These are phyloP conservation scores for Theristicus caerulescens DNA, from an alignment of 2,113 vertebrate species.

Conservation along the genomic window DNA sequence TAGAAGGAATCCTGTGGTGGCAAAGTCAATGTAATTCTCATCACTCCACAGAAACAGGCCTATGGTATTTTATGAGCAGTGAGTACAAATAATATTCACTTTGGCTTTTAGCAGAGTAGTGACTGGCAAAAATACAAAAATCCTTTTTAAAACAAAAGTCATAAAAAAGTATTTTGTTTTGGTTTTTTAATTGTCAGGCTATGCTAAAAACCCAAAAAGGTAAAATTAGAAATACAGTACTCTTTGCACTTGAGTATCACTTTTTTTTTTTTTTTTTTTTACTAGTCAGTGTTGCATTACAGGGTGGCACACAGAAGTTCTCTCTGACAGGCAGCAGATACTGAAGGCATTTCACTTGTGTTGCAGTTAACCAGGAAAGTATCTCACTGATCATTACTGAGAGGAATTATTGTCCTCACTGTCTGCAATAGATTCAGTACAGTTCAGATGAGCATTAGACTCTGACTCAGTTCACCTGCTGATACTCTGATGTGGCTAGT, in stretches of 20 bases:
- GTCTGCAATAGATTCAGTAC: neutral
- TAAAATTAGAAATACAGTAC: neutral
- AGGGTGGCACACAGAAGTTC: neutral
- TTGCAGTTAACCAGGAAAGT: neutral
- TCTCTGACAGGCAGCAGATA: neutral
- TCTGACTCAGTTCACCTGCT: neutral
- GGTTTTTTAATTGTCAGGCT: neutral
- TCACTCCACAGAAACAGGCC: neutral
- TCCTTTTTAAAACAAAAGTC: neutral
- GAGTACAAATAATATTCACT: constrained; percentile 17
- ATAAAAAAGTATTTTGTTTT: neutral
- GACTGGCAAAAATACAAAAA: neutral
- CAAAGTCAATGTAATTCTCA: constrained; percentile 22
- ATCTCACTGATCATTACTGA: neutral
- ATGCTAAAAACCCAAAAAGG: neutral
- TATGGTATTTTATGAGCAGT: neutral
- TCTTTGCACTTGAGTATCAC: neutral
- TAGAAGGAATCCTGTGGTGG: constrained; percentile 32
- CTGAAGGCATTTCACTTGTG: neutral
- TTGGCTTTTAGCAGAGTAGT: neutral
- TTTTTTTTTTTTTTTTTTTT: neutral
- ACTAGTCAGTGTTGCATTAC: neutral
- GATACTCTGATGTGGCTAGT: neutral
- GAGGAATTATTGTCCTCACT: neutral
- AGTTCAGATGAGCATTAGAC: neutral